Conservation (phyloP, 2,797 vertebrate genomes). For the Gymnothorax reevesii region DNA sequence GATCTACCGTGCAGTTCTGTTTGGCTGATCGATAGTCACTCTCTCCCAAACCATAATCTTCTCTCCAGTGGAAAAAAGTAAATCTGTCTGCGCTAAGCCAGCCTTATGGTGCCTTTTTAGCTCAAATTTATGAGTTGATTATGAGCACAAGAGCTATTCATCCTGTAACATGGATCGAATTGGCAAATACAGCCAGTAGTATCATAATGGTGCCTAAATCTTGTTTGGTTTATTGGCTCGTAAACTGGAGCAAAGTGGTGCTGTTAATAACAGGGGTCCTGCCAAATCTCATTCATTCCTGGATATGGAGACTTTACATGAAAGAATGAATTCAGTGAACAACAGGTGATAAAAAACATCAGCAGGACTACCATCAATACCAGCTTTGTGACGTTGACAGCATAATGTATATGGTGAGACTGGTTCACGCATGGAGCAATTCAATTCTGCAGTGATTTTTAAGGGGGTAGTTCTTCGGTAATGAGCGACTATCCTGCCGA, state of each 20-base stretch:
- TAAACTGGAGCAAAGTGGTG: background rate
- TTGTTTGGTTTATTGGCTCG: background rate
- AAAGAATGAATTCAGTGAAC: background rate
- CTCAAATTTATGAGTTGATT: constrained; percentile 5
- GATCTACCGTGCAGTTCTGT: background rate
- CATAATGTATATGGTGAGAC: too few relatives aligned
- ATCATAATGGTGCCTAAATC: background rate
- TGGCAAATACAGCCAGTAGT: background rate
- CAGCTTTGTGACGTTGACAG: too few relatives aligned
- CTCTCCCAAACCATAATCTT: background rate
- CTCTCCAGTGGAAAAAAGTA: background rate
- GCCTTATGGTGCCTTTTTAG: background rate
- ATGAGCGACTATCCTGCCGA: too few relatives aligned
- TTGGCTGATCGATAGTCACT: background rate
- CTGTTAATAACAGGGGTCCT: background rate
- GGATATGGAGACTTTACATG: background rate
- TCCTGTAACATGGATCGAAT: background rate
- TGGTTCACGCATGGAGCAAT: too few relatives aligned
- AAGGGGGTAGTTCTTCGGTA: too few relatives aligned
- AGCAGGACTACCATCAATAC: too few relatives aligned
- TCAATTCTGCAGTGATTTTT: too few relatives aligned
- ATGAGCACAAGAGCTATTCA: background rate
- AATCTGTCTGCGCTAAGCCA: background rate
- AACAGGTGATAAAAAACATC: too few relatives aligned
- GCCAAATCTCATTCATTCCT: background rate